Percentiles rank a stretch among this genome's conserved stretches.
These are phyloP conservation scores for Halocaridina rubra DNA, from an alignment of 2,888 invertebrate species.

Conservation along the genomic window DNA sequence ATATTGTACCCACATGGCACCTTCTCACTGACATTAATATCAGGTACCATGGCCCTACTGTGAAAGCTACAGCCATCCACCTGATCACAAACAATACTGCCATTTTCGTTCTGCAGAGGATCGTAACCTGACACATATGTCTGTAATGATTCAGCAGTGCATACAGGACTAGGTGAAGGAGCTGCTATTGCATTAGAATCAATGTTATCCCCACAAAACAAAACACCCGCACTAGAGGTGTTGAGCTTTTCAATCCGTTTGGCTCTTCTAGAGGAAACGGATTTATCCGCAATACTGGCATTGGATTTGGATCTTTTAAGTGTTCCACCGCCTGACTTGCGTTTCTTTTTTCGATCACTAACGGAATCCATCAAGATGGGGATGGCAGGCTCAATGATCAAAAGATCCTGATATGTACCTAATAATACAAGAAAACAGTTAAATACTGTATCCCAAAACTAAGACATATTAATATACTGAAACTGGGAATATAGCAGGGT, in stretches of 20 bases:
- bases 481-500: no score
- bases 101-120: conserved; percentile 16
- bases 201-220: conserved; percentile 39
- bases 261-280: conserved; percentile 10
- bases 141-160: conserved; percentile 12
- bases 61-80: not conserved
- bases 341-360: conserved; percentile 36
- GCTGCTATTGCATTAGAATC: not conserved
- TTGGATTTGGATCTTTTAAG: conserved; percentile 53
- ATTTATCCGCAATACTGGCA: conserved; percentile 45
- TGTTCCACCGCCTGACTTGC: conserved; percentile 20
- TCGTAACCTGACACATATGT: not conserved
- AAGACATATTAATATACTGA: no score
- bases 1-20: not conserved
- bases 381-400: conserved; percentile 51
- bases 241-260: conserved; percentile 44
- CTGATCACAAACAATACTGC: not conserved
- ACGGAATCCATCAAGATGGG: conserved; percentile 41
- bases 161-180: not conserved
- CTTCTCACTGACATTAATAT: not conserved
- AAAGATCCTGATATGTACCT: conserved; percentile 55
- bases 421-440: not conserved
- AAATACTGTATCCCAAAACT: not conserved
- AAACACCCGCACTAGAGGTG: conserved; percentile 53
- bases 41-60: not conserved